Evolutionary conservation across 2,888 invertebrate species (phyloP).

Genomic region (Oscheius sp.): DNA sequence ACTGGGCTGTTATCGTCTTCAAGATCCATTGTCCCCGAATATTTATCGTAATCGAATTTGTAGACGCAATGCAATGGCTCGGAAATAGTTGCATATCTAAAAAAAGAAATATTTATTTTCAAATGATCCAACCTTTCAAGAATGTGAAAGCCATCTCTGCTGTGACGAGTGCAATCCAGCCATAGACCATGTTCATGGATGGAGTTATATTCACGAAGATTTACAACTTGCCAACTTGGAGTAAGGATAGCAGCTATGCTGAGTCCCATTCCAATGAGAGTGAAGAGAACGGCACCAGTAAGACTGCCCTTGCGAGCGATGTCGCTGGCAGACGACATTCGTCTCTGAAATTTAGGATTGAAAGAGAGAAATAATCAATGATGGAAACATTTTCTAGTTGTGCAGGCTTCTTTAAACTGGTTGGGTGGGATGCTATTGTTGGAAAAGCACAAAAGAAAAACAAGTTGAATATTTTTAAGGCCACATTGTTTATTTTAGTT

Average conservation of each 20-base stretch:
- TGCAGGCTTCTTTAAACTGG: not conserved
- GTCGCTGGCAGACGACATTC: conserved; percentile 46
- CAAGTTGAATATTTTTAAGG: not conserved
- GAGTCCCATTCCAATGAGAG: conserved; percentile 65
- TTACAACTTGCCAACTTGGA: conserved; percentile 68
- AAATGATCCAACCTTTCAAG: conserved; percentile 53
- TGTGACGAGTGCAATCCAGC: conserved; percentile 68
- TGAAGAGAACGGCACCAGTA: conserved; percentile 57
- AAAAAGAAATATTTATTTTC: conserved; percentile 7
- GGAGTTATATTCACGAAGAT: conserved; percentile 67
- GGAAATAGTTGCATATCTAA: conserved; percentile 64
- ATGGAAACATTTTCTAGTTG: not conserved
- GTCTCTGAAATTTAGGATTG: conserved; percentile 36
- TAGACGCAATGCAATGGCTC: conserved; percentile 69
- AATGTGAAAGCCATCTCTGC: conserved; percentile 65
- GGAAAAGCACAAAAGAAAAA: not conserved
- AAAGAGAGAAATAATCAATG: too few species aligned
- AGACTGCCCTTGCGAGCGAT: conserved; percentile 58
- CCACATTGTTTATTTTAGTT: not conserved
- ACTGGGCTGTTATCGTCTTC: conserved; percentile 69
- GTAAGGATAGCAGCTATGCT: conserved; percentile 68
- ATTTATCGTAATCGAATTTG: conserved; percentile 69
- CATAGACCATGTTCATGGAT: conserved; percentile 69
- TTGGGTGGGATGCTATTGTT: not conserved
- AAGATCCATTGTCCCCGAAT: conserved; percentile 68